Conservation (phyloP, 2,797 vertebrate species). For the Phataginus tetradactyla region DNA sequence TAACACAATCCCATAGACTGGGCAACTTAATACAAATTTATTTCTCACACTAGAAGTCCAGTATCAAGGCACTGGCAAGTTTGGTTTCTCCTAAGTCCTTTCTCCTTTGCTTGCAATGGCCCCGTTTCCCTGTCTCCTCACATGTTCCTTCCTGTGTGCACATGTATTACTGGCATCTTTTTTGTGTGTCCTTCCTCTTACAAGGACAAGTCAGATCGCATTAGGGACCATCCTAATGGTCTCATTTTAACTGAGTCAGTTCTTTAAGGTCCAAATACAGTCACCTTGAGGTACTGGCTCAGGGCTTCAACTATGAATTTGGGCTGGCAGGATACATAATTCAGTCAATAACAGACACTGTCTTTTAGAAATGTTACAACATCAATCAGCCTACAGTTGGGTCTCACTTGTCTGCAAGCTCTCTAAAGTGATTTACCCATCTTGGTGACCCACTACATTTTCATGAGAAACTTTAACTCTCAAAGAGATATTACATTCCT, state of each 20-base stretch:
- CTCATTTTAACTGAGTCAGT: not conserved
- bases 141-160: not conserved
- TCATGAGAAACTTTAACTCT: slow-evolving; percentile 33
- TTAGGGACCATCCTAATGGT: not conserved
- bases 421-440: not conserved
- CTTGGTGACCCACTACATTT: not conserved
- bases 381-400: not conserved
- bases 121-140: not conserved
- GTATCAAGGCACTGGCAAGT: not conserved
- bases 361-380: not conserved
- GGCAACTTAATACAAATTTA: not conserved
- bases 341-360: not conserved
- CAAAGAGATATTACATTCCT: not conserved
- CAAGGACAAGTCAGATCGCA: not conserved
- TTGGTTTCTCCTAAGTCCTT: not conserved
- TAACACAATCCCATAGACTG: not conserved
- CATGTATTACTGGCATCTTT: not conserved
- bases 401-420: not conserved
- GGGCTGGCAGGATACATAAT: not conserved
- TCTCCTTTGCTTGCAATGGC: not conserved
- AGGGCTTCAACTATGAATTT: not conserved
- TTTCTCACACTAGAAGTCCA: not conserved
- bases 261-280: not conserved
- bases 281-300: not conserved
- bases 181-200: not conserved